Evolutionary conservation across 2,888 invertebrate genomes (phyloP).

Genomic region (Cosmia trapezina): DNA sequence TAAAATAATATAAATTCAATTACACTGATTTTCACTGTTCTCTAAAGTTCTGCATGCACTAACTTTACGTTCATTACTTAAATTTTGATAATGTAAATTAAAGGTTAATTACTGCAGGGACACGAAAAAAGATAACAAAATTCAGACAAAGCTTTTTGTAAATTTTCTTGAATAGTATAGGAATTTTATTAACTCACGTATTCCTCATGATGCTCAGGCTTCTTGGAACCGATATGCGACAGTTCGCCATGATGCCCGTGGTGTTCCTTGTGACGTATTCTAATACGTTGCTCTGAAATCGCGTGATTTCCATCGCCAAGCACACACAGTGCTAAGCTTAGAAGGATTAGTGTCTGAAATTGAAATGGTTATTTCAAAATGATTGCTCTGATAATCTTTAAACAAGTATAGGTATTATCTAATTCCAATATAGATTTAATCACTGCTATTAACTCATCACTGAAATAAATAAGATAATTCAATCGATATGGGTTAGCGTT

Average conservation of each 20-base stretch:
- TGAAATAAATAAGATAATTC: constrained; percentile 25
- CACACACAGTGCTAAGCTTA: constrained; percentile 75
- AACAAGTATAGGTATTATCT: neutral
- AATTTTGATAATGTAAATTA: too few relatives aligned
- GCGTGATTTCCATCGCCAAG: constrained; percentile 74
- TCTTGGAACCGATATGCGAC: constrained; percentile 74
- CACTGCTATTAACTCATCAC: constrained; percentile 7
- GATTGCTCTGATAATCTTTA: neutral
- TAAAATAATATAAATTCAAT: constrained; percentile 52
- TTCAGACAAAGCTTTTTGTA: neutral
- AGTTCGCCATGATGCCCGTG: constrained; percentile 75
- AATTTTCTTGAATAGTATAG: neutral
- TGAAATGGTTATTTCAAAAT: neutral
- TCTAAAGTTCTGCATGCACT: too few relatives aligned
- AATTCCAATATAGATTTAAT: neutral
- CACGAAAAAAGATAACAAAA: neutral
- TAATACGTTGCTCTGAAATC: constrained; percentile 78
- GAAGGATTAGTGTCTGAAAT: constrained; percentile 73
- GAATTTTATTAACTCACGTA: constrained; percentile 77
- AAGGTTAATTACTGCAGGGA: too few relatives aligned
- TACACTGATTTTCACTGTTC: neutral
- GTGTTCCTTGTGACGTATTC: constrained; percentile 63
- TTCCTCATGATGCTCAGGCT: constrained; percentile 83
- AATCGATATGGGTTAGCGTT: constrained; percentile 21
- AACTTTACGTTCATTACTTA: too few relatives aligned